Conservation (phyloP, 1,140 invertebrate species). For the Gryon sp. region DNA sequence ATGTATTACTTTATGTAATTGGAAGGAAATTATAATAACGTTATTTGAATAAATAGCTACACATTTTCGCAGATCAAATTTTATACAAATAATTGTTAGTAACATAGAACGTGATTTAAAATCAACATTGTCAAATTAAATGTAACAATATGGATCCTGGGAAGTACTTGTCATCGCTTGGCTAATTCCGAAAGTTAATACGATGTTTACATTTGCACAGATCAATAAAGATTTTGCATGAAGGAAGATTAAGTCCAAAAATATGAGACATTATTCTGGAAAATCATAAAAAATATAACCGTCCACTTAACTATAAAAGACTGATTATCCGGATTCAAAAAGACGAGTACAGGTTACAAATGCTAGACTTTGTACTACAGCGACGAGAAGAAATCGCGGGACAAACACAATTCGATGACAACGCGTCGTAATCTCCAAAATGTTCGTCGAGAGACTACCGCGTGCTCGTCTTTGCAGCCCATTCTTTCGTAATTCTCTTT, state of each 20-base stretch:
- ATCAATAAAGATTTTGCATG: slow-evolving; percentile 2
- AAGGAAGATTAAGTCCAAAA: slow-evolving; percentile 5
- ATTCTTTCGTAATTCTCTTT: slow-evolving; percentile 55
- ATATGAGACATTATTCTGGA: slow-evolving; percentile 7
- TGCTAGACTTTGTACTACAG: slow-evolving; percentile 5
- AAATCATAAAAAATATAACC: slow-evolving; percentile 8
- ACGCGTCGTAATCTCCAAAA: slow-evolving; percentile 56
- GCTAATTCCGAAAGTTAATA: slow-evolving; percentile 13
- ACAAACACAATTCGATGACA: slow-evolving; percentile 49
- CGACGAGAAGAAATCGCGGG: slow-evolving; percentile 35
- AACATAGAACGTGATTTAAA: slow-evolving; percentile 10
- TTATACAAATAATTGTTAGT: slow-evolving; percentile 28
- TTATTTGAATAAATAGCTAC: slow-evolving; percentile 4
- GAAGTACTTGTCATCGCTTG: too few species aligned
- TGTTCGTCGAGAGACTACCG: slow-evolving; percentile 45
- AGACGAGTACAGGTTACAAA: slow-evolving; percentile 18
- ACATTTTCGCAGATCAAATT: slow-evolving; percentile 9
- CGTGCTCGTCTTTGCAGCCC: slow-evolving; percentile 34
- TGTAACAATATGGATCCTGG: too few species aligned
- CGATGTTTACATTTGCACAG: slow-evolving; percentile 2
- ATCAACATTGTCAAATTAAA: background rate
- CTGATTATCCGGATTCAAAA: slow-evolving; percentile 33
- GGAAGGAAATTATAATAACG: too few species aligned
- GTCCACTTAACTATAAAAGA: slow-evolving; percentile 36
- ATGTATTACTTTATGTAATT: too few species aligned